Percentiles rank a stretch among this genome's conserved stretches.
Conservation (phyloP, 2,797 vertebrate species). For the Okamejei kenojei region DNA sequence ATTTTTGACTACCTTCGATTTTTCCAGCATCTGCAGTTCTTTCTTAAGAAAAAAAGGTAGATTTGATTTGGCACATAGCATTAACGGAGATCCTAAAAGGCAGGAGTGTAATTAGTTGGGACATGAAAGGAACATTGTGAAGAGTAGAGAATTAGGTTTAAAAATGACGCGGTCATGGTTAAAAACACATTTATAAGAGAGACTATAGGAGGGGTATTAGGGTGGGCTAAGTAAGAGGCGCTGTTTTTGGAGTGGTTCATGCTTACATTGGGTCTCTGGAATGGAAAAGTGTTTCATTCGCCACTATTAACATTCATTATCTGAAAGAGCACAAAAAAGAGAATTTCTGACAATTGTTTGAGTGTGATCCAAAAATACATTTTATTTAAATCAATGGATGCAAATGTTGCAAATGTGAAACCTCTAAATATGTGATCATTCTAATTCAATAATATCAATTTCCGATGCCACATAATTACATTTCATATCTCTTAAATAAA, state of each 20-base stretch:
- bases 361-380: background rate
- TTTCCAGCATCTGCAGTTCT: too few species aligned
- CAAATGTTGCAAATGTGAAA: background rate
- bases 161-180: background rate
- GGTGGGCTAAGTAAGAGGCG: background rate
- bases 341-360: background rate
- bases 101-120: background rate
- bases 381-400: background rate
- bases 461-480: background rate
- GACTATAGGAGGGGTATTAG: background rate
- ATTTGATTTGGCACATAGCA: background rate
- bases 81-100: background rate
- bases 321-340: background rate
- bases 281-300: background rate
- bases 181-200: background rate
- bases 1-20: too few species aligned
- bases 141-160: background rate
- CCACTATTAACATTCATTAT: constrained; percentile 12
- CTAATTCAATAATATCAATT: background rate
- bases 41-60: background rate
- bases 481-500: background rate
- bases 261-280: background rate
- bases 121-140: background rate
- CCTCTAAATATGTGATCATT: background rate
- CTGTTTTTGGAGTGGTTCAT: background rate